Percentiles rank a stretch among this genome's conserved stretches.
These are phyloP conservation scores for Volucella inanis DNA, from an alignment of 2,888 invertebrate species.

Conservation along the genomic window DNA sequence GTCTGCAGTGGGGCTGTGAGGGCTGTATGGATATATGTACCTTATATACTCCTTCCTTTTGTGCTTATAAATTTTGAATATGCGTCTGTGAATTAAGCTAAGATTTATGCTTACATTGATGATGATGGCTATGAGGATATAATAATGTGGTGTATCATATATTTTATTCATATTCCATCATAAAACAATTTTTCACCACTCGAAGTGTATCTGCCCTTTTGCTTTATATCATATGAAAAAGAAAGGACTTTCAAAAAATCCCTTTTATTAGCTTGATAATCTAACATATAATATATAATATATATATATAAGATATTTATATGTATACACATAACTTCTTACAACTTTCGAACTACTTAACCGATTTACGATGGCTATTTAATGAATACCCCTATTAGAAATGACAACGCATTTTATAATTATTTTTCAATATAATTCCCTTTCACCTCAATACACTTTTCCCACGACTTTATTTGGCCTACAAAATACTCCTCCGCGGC, in stretches of 20 bases:
- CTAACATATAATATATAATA: too few relatives aligned
- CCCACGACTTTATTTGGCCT: too few relatives aligned
- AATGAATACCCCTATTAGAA: too few relatives aligned
- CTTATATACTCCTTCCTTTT: not conserved
- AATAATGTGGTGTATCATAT: constrained; percentile 12
- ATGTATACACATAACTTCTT: too few relatives aligned
- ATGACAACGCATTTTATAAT: too few relatives aligned
- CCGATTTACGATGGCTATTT: too few relatives aligned
- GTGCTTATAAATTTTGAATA: constrained; percentile 31
- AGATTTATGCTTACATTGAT: constrained; percentile 37
- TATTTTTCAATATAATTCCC: too few relatives aligned
- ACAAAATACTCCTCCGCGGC: too few relatives aligned
- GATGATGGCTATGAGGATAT: constrained; percentile 5
- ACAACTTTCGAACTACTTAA: too few relatives aligned
- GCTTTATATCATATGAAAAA: not conserved
- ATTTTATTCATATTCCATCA: not conserved
- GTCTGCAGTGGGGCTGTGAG: not conserved
- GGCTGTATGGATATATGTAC: not conserved
- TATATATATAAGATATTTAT: too few relatives aligned
- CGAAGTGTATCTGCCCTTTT: not conserved
- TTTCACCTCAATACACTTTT: too few relatives aligned
- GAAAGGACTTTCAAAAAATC: not conserved
- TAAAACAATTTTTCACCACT: not conserved
- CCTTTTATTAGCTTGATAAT: not conserved
- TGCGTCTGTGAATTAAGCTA: constrained; percentile 7